Evolutionary conservation across 2,888 invertebrate species (phyloP).

Genomic region (Leptinotarsa tumamoca): DNA sequence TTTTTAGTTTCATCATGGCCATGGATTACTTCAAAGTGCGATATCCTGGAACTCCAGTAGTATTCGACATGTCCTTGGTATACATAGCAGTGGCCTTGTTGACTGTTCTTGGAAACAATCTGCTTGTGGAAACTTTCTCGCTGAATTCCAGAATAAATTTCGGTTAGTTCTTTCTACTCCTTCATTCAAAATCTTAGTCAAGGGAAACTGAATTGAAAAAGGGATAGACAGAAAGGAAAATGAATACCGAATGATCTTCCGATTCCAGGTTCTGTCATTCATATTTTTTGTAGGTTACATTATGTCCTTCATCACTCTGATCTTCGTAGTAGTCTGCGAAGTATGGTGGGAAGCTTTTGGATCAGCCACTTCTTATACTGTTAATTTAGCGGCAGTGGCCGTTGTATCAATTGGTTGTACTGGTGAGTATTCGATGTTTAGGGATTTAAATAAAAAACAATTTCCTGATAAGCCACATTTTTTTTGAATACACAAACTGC

Average conservation of each 20-base stretch:
- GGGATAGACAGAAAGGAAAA: too few relatives aligned
- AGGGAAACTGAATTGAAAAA: too few relatives aligned
- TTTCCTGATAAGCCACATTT: too few relatives aligned
- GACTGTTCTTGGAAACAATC: constrained; percentile 87
- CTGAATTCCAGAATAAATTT: constrained; percentile 88
- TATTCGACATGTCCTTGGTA: constrained; percentile 92
- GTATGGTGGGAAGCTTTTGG: constrained; percentile 89
- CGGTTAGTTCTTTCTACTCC: constrained; percentile 69
- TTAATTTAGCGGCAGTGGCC: constrained; percentile 86
- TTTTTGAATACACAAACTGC: too few relatives aligned
- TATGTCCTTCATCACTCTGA: constrained; percentile 83
- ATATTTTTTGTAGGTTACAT: constrained; percentile 75
- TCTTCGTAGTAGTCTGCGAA: constrained; percentile 87
- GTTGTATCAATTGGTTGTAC: constrained; percentile 90
- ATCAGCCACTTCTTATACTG: constrained; percentile 81
- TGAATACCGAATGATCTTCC: too few relatives aligned
- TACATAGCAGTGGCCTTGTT: constrained; percentile 92
- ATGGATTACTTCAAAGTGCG: constrained; percentile 91
- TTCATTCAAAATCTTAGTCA: not conserved
- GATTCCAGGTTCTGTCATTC: not conserved
- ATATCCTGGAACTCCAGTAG: constrained; percentile 86
- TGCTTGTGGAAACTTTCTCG: constrained; percentile 84
- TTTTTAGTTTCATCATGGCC: constrained; percentile 88
- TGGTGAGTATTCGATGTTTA: constrained; percentile 63
- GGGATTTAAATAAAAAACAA: too few relatives aligned